These are phyloP conservation scores for Acanthosoma haemorrhoidale DNA, from an alignment of 2,888 invertebrate species.

Conservation along the genomic window DNA sequence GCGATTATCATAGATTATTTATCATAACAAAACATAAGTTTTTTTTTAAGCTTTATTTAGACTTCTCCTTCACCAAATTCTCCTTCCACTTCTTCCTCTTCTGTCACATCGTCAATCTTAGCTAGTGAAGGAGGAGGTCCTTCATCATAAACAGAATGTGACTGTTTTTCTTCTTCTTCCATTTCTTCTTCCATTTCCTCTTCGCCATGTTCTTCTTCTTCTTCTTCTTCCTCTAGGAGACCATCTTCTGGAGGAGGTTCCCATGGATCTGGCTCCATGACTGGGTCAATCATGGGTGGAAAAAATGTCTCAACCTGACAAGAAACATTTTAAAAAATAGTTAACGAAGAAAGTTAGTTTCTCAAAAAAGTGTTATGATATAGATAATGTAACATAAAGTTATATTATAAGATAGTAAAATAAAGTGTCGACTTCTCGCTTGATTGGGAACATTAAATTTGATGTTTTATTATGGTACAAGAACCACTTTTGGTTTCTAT, in stretches of 20 bases:
- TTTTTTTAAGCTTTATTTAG: too few species aligned
- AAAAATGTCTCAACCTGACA: conserved; percentile 30
- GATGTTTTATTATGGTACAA: too few species aligned
- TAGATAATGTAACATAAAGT: too few species aligned
- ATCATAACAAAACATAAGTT: too few species aligned
- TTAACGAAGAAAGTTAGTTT: too few species aligned
- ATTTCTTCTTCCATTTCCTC: conserved; percentile 2
- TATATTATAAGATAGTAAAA: too few species aligned
- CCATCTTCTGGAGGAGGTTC: conserved; percentile 30
- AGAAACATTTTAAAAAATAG: too few species aligned
- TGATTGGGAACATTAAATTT: too few species aligned
- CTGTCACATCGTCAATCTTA: not conserved
- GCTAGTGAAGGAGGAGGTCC: not conserved
- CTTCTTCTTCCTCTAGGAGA: not conserved
- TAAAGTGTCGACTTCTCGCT: too few species aligned
- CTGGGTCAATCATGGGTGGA: conserved; percentile 32
- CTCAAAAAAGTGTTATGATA: too few species aligned
- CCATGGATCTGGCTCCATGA: conserved; percentile 34
- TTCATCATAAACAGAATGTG: not conserved
- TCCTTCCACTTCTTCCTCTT: not conserved
- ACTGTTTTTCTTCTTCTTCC: not conserved
- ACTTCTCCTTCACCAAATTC: not conserved
- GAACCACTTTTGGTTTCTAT: too few species aligned
- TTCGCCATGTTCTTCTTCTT: not conserved
- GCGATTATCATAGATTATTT: too few species aligned